phyloP scores from a whole-genome alignment of 2,888 invertebrate species.

The Alentia gelatinosa region DNA sequence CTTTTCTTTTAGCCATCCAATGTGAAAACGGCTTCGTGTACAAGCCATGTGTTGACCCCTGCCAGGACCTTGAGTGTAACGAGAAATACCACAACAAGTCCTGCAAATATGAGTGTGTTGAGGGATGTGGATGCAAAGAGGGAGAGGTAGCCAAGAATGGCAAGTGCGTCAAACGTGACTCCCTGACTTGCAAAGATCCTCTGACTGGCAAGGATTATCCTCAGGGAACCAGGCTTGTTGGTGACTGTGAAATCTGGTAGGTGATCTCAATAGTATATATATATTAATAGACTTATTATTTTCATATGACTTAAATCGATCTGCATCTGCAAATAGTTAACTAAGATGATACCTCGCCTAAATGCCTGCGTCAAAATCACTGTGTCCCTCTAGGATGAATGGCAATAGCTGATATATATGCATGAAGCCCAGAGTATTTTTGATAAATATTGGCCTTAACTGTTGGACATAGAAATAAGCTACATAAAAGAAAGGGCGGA shows the following conservation, averaged over 20 bases:
- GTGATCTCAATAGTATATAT: no score
- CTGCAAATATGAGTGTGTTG: slow-evolving; percentile 57
- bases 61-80: slow-evolving; percentile 56
- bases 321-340: no score
- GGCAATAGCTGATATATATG: no score
- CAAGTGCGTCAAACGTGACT: slow-evolving; percentile 9
- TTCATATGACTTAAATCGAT: no score
- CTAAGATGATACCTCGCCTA: no score
- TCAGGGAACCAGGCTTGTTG: slow-evolving; percentile 34
- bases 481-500: no score
- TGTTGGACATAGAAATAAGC: no score
- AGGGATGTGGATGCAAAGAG: slow-evolving; percentile 62
- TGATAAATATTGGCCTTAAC: no score
- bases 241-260: slow-evolving; percentile 44
- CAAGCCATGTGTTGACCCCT: slow-evolving; percentile 58
- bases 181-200: slow-evolving; percentile 49
- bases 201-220: slow-evolving; percentile 36
- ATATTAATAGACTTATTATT: no score
- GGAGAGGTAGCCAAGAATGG: slow-evolving; percentile 47
- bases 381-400: no score
- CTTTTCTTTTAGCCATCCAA: slow-evolving; percentile 61
- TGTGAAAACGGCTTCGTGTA: slow-evolving; percentile 62
- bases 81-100: neutral
- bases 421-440: no score
- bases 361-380: no score